Percentiles rank a stretch among this genome's conserved stretches.
Conservation (phyloP, 2,113 vertebrate genomes). For the Excalfactoria chinensis region DNA sequence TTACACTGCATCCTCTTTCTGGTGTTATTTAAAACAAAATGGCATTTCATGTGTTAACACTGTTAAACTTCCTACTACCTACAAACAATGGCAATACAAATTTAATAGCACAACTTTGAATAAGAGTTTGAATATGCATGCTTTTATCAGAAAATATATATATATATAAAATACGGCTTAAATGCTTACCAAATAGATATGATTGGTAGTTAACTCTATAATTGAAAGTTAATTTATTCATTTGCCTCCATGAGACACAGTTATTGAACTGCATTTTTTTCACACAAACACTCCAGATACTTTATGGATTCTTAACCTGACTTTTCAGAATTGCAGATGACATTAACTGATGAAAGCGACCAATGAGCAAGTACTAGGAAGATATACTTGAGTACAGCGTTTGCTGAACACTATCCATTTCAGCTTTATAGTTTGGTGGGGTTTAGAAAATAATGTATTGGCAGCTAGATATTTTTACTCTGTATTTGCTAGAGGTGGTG, state of each 20-base stretch:
- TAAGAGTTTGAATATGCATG: neutral
- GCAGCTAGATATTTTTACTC: neutral
- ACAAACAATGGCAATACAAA: neutral
- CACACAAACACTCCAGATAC: neutral
- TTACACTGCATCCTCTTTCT: neutral
- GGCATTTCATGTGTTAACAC: neutral
- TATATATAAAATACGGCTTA: neutral
- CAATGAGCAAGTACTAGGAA: neutral
- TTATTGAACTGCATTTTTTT: neutral
- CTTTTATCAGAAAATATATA: neutral
- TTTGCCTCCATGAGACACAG: neutral
- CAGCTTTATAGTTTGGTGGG: neutral
- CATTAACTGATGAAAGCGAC: neutral
- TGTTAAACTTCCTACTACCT: neutral
- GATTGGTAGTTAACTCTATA: neutral
- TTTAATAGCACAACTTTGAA: neutral
- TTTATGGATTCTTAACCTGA: neutral
- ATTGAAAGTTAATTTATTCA: neutral
- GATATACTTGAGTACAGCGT: accelerated
- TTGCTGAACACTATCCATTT: neutral
- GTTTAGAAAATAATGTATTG: neutral
- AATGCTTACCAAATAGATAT: neutral
- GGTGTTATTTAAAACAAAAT: neutral
- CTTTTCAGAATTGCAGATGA: neutral
- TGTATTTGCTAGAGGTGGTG: neutral